These are phyloP conservation scores for Drosophila rubida DNA, from an alignment of 2,888 invertebrate species.

Conservation along the genomic window DNA sequence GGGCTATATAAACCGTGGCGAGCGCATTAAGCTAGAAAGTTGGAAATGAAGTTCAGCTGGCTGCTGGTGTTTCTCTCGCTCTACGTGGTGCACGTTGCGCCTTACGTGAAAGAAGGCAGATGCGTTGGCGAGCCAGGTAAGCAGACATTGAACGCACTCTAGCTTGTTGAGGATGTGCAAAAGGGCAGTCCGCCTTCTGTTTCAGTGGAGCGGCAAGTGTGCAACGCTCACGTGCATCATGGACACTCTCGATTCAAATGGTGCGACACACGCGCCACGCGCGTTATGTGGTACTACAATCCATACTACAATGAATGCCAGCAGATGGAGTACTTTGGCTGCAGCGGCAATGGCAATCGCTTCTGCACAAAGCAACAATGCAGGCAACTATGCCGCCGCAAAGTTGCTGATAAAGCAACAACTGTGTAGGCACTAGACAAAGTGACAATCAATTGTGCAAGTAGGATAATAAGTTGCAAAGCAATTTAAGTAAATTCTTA, in stretches of 20 bases:
- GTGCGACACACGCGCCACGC: constrained; percentile 8
- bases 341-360: constrained; percentile 44
- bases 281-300: constrained; percentile 31
- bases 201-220: neutral
- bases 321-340: constrained; percentile 25
- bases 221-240: constrained; percentile 3
- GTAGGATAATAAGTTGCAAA: too few relatives aligned
- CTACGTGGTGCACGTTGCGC: neutral
- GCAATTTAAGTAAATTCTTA: too few relatives aligned
- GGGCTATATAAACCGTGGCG: constrained; percentile 26
- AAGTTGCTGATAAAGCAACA: too few relatives aligned
- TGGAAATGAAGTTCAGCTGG: constrained; percentile 14
- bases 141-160: neutral
- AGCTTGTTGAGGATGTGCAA: neutral
- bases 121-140: constrained; percentile 31
- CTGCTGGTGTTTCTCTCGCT: neutral
- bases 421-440: too few relatives aligned
- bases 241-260: constrained; percentile 8
- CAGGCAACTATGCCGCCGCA: neutral
- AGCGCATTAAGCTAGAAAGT: constrained; percentile 12
- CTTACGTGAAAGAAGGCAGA: fast-evolving
- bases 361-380: constrained; percentile 27
- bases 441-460: too few relatives aligned
- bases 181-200: too few relatives aligned
- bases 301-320: neutral